Conservation (phyloP, 2,797 vertebrate species). For the Pseudotriccus pelzelni region DNA sequence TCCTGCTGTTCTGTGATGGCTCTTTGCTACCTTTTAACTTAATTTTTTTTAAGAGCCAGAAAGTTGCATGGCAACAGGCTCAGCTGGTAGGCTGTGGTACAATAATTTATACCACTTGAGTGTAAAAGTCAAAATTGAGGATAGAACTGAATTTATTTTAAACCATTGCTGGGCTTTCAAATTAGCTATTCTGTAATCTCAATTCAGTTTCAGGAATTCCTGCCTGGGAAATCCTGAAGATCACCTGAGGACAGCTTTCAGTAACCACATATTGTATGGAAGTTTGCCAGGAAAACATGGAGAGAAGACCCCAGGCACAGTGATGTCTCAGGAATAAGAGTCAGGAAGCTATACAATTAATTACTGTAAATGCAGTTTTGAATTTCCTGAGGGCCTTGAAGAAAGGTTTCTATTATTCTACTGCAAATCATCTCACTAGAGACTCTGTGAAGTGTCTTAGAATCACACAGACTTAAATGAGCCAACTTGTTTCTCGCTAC, state of each 20-base stretch:
- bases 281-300: not conserved
- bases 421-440: not conserved
- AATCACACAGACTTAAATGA: not conserved
- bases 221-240: slow-evolving; percentile 1
- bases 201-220: not conserved
- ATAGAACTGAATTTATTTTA: slow-evolving; percentile 5
- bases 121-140: not conserved
- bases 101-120: not conserved
- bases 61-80: not conserved
- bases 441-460: not conserved
- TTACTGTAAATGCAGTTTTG: not conserved
- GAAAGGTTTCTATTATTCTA: not conserved
- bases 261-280: not conserved
- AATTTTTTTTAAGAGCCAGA: not conserved
- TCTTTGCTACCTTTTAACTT: not conserved
- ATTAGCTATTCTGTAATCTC: not conserved
- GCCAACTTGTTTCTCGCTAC: not conserved
- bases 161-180: not conserved
- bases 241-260: not conserved
- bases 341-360: not conserved
- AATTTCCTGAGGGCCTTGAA: not conserved
- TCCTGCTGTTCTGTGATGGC: not conserved
- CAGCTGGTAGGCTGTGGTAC: not conserved
- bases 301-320: not conserved
- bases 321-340: not conserved